Conservation (phyloP, 2,888 invertebrate species). For the Cartodere bifasciata region DNA sequence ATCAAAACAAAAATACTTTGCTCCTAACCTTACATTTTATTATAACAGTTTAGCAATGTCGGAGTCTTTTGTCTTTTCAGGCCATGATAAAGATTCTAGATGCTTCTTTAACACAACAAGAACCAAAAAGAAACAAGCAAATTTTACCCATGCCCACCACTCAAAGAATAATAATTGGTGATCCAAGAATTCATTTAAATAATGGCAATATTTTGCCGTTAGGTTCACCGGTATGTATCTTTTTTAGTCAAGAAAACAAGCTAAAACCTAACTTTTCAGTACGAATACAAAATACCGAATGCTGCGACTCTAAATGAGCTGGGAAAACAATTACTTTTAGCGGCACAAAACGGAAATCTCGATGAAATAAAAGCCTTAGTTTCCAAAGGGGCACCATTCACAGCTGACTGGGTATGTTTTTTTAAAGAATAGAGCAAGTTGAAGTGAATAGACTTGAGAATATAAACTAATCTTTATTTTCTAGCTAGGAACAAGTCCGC, state of each 20-base stretch:
- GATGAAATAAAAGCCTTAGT: conserved; percentile 64
- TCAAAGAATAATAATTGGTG: conserved; percentile 2
- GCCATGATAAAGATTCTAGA: conserved; percentile 21
- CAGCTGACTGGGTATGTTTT: conserved; percentile 73
- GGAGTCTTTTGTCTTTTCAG: conserved; percentile 17
- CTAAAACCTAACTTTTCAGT: too few species aligned
- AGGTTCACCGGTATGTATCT: too few species aligned
- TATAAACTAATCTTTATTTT: too few species aligned
- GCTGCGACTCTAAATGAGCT: conserved; percentile 53
- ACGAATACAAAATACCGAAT: conserved; percentile 17
- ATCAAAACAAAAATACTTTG: conserved; percentile 10
- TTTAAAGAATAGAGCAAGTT: conserved; percentile 1
- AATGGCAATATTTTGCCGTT: too few species aligned
- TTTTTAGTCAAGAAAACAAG: too few species aligned
- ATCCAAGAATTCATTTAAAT: too few species aligned
- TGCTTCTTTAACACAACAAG: too few species aligned
- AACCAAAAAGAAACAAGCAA: conserved; percentile 15
- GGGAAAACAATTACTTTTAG: conserved; percentile 70
- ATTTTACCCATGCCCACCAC: conserved; percentile 8
- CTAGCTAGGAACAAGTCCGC: conserved; percentile 77
- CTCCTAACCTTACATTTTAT: too few species aligned
- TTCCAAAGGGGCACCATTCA: conserved; percentile 80
- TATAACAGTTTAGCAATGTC: conserved; percentile 7
- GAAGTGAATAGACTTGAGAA: background rate
- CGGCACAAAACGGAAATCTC: conserved; percentile 67